These are phyloP conservation scores for Aldrovandia affinis DNA, from an alignment of 2,797 vertebrate species.

Conservation along the genomic window DNA sequence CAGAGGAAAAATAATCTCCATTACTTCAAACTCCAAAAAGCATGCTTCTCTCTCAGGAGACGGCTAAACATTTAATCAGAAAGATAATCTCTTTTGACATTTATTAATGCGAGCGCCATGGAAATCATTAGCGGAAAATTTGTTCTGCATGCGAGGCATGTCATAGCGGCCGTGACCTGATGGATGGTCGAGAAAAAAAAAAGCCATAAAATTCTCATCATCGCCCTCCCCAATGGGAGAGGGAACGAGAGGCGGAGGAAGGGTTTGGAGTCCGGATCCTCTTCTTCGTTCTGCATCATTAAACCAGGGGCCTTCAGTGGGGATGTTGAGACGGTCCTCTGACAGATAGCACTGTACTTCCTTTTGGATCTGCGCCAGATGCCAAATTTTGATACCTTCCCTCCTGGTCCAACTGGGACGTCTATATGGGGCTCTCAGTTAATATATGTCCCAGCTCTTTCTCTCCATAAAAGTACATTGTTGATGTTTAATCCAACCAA, in stretches of 20 bases:
- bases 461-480: too few relatives aligned
- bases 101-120: neutral
- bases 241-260: neutral
- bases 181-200: neutral
- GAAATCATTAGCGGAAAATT: neutral
- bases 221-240: neutral
- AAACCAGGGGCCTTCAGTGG: neutral
- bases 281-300: neutral
- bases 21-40: neutral
- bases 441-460: neutral
- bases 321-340: neutral
- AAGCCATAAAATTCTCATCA: neutral
- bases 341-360: neutral
- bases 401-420: neutral
- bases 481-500: neutral
- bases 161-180: neutral
- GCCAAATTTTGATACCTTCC: neutral
- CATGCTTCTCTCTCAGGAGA: neutral
- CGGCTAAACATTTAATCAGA: constrained; percentile 4
- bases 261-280: neutral
- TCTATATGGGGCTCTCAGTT: neutral
- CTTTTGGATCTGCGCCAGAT: neutral
- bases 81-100: constrained; percentile 20
- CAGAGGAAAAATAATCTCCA: neutral
- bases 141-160: neutral